Conservation (phyloP, 2,888 invertebrate genomes). For the Orchesellides sinensis region DNA sequence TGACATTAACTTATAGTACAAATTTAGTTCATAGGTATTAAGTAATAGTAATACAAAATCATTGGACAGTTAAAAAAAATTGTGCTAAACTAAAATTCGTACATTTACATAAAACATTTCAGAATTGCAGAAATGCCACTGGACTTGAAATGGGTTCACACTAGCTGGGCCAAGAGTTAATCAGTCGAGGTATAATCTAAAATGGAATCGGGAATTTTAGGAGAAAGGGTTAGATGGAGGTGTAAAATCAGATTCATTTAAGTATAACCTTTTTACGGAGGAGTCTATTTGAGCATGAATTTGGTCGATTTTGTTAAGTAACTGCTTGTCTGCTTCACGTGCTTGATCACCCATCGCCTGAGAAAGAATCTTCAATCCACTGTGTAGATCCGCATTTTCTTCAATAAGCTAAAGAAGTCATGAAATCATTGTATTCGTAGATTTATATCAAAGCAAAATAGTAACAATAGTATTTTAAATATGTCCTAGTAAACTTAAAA, state of each 20-base stretch:
- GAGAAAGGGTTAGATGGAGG: background rate
- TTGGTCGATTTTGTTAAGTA: constrained; percentile 2
- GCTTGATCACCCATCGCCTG: constrained; percentile 21
- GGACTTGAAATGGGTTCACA: too few species aligned
- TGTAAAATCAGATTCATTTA: constrained; percentile 33
- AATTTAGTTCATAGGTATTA: too few species aligned
- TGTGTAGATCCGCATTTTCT: constrained; percentile 51
- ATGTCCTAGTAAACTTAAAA: too few species aligned
- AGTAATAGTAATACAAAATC: too few species aligned
- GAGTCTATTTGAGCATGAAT: constrained; percentile 22
- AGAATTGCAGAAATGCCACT: too few species aligned
- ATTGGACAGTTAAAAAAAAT: too few species aligned
- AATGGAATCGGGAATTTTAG: background rate
- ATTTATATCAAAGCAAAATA: too few species aligned
- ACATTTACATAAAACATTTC: too few species aligned
- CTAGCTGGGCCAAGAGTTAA: too few species aligned
- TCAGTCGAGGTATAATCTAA: background rate
- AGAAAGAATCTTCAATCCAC: constrained; percentile 18
- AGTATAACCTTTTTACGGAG: constrained; percentile 28
- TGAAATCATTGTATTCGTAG: background rate
- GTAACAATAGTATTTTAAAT: too few species aligned
- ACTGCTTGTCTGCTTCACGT: background rate
- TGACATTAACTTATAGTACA: too few species aligned
- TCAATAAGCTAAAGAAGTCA: constrained; percentile 37
- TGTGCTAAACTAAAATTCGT: too few species aligned